phyloP scores from a whole-genome alignment of 1,140 invertebrate species.

The Zaprionus ghesquierei region DNA sequence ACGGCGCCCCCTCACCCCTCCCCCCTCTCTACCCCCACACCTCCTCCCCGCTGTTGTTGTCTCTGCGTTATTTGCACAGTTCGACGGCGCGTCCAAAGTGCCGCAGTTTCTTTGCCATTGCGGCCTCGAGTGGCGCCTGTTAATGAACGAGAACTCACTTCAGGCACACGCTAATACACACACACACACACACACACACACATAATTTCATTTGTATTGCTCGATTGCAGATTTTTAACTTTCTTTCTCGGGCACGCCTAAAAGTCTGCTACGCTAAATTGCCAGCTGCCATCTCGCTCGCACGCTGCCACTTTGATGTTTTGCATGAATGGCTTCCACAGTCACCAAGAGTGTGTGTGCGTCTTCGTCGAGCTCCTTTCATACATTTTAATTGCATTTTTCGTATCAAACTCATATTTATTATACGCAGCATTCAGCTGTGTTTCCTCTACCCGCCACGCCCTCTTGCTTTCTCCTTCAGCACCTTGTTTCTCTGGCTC shows the following conservation, averaged over 20 bases:
- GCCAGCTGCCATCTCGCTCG: slow-evolving; percentile 9
- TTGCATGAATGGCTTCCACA: slow-evolving; percentile 69
- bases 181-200: slow-evolving; percentile 6
- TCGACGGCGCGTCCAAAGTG: slow-evolving; percentile 1
- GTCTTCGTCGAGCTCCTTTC: slow-evolving; percentile 51
- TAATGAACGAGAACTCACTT: slow-evolving; percentile 60
- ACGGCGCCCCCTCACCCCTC: neutral
- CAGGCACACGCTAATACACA: slow-evolving; percentile 16
- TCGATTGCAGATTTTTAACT: slow-evolving; percentile 59
- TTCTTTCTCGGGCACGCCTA: slow-evolving; percentile 28
- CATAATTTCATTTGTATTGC: slow-evolving; percentile 71
- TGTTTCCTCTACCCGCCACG: neutral
- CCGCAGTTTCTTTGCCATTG: slow-evolving; percentile 15
- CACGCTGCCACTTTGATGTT: slow-evolving; percentile 60
- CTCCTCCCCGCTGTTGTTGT: neutral
- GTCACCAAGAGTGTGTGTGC: neutral
- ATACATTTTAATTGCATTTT: slow-evolving; percentile 79
- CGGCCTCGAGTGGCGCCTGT: slow-evolving; percentile 20
- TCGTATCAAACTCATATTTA: slow-evolving; percentile 77
- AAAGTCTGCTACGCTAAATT: slow-evolving; percentile 58
- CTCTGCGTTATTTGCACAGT: neutral
- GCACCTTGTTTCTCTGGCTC: neutral
- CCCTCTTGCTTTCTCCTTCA: neutral
- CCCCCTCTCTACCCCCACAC: neutral
- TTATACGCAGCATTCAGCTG: slow-evolving; percentile 38